These are phyloP conservation scores for Cataglyphis albicans DNA, from an alignment of 2,888 invertebrate genomes.

Conservation along the genomic window DNA sequence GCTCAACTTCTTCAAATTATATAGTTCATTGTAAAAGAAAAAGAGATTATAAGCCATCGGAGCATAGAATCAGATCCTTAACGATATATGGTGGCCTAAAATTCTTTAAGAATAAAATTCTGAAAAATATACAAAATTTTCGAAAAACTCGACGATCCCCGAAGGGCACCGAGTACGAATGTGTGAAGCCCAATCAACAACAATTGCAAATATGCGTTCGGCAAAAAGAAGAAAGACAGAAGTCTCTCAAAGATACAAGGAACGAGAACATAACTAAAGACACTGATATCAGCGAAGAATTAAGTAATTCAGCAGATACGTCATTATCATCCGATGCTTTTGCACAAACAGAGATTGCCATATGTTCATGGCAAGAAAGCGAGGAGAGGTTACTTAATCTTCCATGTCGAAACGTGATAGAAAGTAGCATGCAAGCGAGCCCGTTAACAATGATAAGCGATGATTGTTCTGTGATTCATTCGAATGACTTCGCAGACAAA, in stretches of 20 bases:
- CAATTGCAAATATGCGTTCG: background rate
- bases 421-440: background rate
- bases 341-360: conserved; percentile 15
- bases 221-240: background rate
- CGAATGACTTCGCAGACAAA: background rate
- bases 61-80: background rate
- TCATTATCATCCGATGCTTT: background rate
- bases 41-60: background rate
- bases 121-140: conserved; percentile 9
- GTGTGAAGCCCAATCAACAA: background rate
- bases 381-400: background rate
- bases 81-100: background rate
- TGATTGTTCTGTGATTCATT: background rate
- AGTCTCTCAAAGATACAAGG: background rate
- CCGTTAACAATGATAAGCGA: conserved; percentile 3
- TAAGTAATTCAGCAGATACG: background rate
- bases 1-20: background rate
- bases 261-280: background rate
- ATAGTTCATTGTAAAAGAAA: background rate
- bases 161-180: background rate
- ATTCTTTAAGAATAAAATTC: conserved; percentile 24
- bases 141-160: background rate
- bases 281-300: background rate
- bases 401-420: background rate
- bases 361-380: background rate